Evolutionary conservation across 2,113 vertebrate species (phyloP), one percentile per base, ranked within the genome.

Genomic region (Nestor notabilis): DNA sequence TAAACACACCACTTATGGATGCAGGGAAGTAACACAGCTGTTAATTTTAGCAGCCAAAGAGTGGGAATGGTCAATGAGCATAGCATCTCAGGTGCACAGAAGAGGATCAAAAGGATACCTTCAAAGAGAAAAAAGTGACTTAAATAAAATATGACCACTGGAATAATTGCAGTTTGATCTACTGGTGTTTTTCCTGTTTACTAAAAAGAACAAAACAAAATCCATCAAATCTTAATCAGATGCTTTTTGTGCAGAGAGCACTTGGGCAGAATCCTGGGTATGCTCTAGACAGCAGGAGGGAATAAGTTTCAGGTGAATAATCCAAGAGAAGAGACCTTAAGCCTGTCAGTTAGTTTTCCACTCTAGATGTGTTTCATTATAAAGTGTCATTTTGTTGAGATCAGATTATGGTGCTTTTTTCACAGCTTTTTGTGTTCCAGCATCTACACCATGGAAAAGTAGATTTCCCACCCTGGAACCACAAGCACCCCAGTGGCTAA

Each of bases 81-180:
- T 16, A 75, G 65, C 61, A 49, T 61, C 61, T 82, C 86, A 81
- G 61, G 60, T 74, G 69, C 69, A 72, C 29, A 56, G 85, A 86
- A 41, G 24, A 86, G 35, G 85, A 87, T 93, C 72, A 96, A 93
- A 96, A 78, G 56, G 47, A 64, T 17, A 83, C 11, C 85, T 93
- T 92, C 90, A 94, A 96, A 96, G 82, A 85, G 44, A 66, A 95
- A 89, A 80, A 78, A 55, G 25, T 64, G 16, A 74, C 33, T 89
- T 89, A 87, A 95, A 96, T 93, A 93, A 95, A 96, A 89, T 28
- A 94, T 81, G 33, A 76, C 72, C 50, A 17, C 47, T 78, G 55
- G 58, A 79, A 77, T 58, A 28, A 52, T 61, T 95, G 65, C 52
- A 72, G 86, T 89, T 92, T 91, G 90, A 92, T 89, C 88, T 90